Conservation (phyloP, 2,888 invertebrate species). For the Apoda limacodes region DNA sequence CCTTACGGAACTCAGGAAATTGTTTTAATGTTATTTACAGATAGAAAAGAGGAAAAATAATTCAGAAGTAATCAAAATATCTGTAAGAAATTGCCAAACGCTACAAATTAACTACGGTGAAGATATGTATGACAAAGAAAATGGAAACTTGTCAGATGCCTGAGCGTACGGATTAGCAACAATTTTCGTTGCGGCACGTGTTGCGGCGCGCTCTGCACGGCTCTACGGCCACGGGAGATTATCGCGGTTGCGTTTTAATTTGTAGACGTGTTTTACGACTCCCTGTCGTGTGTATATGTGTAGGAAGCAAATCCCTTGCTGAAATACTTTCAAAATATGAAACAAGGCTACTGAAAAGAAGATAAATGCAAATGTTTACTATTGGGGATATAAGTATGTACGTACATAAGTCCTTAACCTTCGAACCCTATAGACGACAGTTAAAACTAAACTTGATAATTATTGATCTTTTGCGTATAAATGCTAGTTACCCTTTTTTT, state of each 20-base stretch:
- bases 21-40: no score
- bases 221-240: slow-evolving; percentile 27
- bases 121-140: slow-evolving; percentile 3
- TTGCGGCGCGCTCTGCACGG: slow-evolving; percentile 26
- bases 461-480: no score
- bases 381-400: no score
- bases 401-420: no score
- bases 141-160: slow-evolving; percentile 21
- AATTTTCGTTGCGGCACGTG: slow-evolving; percentile 23
- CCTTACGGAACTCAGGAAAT: no score
- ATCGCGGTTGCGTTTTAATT: slow-evolving; percentile 59
- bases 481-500: no score
- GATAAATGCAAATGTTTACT: no score
- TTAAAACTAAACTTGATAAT: no score
- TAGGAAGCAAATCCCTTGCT: no score
- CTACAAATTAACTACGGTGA: neutral
- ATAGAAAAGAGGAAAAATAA: neutral
- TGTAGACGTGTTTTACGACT: slow-evolving; percentile 48
- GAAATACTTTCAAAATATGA: no score
- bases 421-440: no score
- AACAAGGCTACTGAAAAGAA: no score
- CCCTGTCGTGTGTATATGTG: slow-evolving; percentile 26
- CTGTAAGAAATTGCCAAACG: neutral
- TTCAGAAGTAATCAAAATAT: neutral
- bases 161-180: slow-evolving; percentile 28